These are phyloP conservation scores for Antheraea assamensis DNA, from an alignment of 2,888 invertebrate species.

Conservation along the genomic window DNA sequence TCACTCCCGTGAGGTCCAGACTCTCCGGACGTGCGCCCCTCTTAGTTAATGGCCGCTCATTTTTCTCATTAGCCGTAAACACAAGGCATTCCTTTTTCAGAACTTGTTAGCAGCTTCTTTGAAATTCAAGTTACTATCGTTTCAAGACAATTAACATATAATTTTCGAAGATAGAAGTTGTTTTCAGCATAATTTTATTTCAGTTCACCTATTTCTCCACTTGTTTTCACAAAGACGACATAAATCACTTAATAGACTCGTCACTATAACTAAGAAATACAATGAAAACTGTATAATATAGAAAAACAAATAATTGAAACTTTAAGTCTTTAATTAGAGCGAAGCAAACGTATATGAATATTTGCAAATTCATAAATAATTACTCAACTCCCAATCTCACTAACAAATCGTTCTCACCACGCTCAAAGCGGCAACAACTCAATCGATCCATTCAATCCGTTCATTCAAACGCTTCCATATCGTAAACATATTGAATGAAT, in stretches of 20 bases:
- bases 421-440: slow-evolving; percentile 58
- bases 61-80: slow-evolving; percentile 63
- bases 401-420: slow-evolving; percentile 22
- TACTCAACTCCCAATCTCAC: slow-evolving; percentile 12
- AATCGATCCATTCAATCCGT: slow-evolving; percentile 52
- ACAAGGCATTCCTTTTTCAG: slow-evolving; percentile 43
- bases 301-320: background rate
- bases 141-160: background rate
- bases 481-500: slow-evolving; percentile 39
- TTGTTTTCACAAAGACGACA: background rate
- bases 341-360: background rate
- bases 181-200: background rate
- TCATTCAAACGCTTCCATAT: slow-evolving; percentile 40
- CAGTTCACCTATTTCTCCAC: background rate
- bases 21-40: slow-evolving; percentile 32
- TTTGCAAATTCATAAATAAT: background rate
- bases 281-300: background rate
- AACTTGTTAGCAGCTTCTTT: slow-evolving; percentile 15
- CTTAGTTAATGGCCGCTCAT: slow-evolving; percentile 48
- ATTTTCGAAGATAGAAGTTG: background rate
- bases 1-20: slow-evolving; percentile 44
- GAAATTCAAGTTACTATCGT: background rate
- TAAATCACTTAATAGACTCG: background rate
- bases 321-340: background rate
- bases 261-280: background rate